Percentiles rank a stretch among this genome's conserved stretches.
Conservation (phyloP, 2,888 invertebrate genomes). For the Mechanitis messenoides region DNA sequence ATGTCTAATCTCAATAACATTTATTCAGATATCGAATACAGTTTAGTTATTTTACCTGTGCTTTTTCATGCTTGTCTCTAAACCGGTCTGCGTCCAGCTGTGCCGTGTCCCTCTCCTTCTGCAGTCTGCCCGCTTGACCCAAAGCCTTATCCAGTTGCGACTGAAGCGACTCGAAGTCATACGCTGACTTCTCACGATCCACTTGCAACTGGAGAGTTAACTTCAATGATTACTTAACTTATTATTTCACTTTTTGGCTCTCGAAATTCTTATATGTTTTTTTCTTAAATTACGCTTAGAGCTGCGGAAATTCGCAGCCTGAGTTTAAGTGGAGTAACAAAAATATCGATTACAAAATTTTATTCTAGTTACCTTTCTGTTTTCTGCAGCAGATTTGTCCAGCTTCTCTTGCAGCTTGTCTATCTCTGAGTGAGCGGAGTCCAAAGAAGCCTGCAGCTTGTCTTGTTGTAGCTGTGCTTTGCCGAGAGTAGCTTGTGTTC, state of each 20-base stretch:
- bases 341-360: too few species aligned
- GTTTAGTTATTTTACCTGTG: constrained; percentile 79
- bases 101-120: constrained; percentile 92
- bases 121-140: constrained; percentile 89
- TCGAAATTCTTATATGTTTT: neutral
- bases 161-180: constrained; percentile 93
- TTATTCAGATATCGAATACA: too few species aligned
- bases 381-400: constrained; percentile 88
- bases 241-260: neutral
- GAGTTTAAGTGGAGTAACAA: neutral
- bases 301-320: too few species aligned
- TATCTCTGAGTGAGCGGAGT: constrained; percentile 92
- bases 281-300: neutral
- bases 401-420: constrained; percentile 92
- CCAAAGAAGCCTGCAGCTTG: constrained; percentile 90
- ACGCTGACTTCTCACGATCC: constrained; percentile 92
- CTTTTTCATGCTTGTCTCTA: constrained; percentile 92
- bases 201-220: constrained; percentile 80
- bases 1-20: too few species aligned
- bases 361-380: constrained; percentile 81
- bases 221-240: constrained; percentile 1
- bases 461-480: constrained; percentile 95
- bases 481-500: constrained; percentile 91
- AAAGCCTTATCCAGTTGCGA: constrained; percentile 93
- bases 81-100: constrained; percentile 90